Base-by-base conservation (phyloP, 1,140 invertebrate species). In the Caenorhabditis remanei region DNA sequence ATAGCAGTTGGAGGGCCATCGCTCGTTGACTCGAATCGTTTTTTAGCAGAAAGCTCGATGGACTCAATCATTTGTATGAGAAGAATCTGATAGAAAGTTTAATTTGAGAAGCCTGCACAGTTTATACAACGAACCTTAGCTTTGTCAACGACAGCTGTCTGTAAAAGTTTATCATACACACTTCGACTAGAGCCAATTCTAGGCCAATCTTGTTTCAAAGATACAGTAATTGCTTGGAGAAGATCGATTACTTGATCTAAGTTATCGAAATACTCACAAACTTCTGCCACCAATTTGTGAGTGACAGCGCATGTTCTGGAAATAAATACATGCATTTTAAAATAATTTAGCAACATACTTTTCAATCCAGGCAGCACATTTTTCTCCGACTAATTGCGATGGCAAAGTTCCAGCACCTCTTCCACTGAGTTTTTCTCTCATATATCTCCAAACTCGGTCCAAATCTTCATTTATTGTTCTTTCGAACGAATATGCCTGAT, bases 181-280 rank as follows among this genome's bases (percentile, higher is more conserved):
- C 32, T 32, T 24, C 32, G n/a, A 61, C 48, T 82, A 3, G 87
- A 41, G 21, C 87, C 48, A 7, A 85, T 55, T 75, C 67, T 56
- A 7, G 87, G 87, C 87, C 87, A 88, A 53, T 85, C 84, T 65
- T 88, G 65, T 32, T 65, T 85, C 14, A 88, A 13, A n/a, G 86
- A 65, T 8, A 24, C 40, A 8, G 48, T 65, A 8, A 88, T 85
- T 50, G 87, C 87, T 32, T 85, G 58, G 4, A 88, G 40, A 41
- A 88, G 86, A 46, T 88, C 83, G 32, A 88, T 85, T 8, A 88
- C 61, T n/a, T 88, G 61, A 40, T 67, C 82, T 14, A 79, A 8
- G 46, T 56, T 85, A 8, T 85, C 84, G 55, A 87, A 88, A 32
- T 46, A 88, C 11, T 61, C 56, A n/a, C 83, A 82, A 14, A 88